Evolutionary conservation across 2,797 vertebrate species (phyloP).

Genomic region (Craterocephalus amniculus): DNA sequence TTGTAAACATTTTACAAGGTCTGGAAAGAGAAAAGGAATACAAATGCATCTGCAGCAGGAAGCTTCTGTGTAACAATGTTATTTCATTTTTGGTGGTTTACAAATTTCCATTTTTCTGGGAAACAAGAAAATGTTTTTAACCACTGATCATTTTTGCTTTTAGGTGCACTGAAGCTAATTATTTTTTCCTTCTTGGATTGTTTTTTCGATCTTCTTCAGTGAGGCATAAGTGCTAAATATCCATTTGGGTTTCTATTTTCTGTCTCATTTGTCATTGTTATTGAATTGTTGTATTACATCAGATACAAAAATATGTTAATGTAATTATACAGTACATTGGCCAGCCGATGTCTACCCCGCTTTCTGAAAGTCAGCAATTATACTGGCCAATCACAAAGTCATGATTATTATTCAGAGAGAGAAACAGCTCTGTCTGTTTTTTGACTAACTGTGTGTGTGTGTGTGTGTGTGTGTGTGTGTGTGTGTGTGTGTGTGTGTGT

Average conservation of each 20-base stretch:
- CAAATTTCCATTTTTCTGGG: background rate
- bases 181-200: background rate
- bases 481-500: too few species aligned
- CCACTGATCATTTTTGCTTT: background rate
- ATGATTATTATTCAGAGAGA: background rate
- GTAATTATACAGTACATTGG: background rate
- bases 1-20: background rate
- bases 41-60: background rate
- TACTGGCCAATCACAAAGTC: background rate
- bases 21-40: background rate
- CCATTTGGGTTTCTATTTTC: background rate
- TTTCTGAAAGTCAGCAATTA: background rate
- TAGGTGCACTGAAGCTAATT: background rate
- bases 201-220: background rate
- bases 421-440: too few species aligned
- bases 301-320: background rate
- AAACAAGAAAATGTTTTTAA: background rate
- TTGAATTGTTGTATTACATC: background rate
- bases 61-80: background rate
- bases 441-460: too few species aligned
- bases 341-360: background rate
- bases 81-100: background rate
- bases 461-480: too few species aligned
- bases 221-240: background rate
- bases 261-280: background rate